A percentile compares a stretch with the other conserved stretches of the same genome.
These are phyloP conservation scores for Charanyca ferruginea DNA, from an alignment of 2,888 invertebrate genomes.

Conservation along the genomic window DNA sequence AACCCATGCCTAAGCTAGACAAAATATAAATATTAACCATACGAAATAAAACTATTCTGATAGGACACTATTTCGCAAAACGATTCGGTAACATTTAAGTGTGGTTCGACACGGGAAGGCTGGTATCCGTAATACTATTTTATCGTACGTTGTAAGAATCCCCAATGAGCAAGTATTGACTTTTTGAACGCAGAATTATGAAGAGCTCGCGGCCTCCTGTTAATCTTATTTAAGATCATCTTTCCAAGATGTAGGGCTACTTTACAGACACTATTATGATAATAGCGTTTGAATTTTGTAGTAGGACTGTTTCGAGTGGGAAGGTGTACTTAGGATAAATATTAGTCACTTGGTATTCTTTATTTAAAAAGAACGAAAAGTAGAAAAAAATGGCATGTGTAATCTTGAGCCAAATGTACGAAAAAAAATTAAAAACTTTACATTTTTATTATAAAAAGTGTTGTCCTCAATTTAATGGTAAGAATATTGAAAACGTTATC, in stretches of 20 bases:
- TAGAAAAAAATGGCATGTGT: too few species aligned
- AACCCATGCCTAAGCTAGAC: neutral
- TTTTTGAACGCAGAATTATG: conserved; percentile 55
- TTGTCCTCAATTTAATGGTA: conserved; percentile 22
- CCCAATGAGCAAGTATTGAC: conserved; percentile 57
- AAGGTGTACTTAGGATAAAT: neutral
- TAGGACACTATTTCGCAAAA: conserved; percentile 33
- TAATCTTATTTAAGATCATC: conserved; percentile 55
- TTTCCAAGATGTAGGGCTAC: conserved; percentile 28
- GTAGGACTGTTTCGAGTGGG: neutral
- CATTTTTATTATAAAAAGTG: conserved; percentile 5
- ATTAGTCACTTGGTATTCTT: neutral
- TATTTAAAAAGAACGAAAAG: too few species aligned
- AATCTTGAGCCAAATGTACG: neutral
- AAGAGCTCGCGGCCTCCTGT: conserved; percentile 43
- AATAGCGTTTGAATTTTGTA: conserved; percentile 26
- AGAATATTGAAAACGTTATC: conserved; percentile 44
- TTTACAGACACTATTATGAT: conserved; percentile 20
- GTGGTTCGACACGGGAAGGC: conserved; percentile 38
- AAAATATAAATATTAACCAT: conserved; percentile 3
- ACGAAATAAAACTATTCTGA: conserved; percentile 26
- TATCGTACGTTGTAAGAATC: conserved; percentile 48
- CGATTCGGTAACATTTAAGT: conserved; percentile 45
- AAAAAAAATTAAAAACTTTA: conserved; percentile 8
- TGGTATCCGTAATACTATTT: conserved; percentile 55